Base-by-base conservation (phyloP, 2,888 invertebrate species). In the Lymantria dispar region DNA sequence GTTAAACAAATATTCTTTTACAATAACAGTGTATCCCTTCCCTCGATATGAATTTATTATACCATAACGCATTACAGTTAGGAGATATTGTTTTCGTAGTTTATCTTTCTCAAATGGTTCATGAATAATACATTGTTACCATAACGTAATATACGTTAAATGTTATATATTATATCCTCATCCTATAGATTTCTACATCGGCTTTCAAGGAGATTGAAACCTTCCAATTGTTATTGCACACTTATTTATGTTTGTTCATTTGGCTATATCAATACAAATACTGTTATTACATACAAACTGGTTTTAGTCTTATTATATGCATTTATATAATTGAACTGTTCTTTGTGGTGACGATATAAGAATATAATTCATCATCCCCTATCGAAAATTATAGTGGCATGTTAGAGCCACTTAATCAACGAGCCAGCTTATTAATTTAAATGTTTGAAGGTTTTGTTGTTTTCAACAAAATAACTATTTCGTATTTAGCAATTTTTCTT, bases 141-240 rank as follows among this genome's bases (percentile, higher is more conserved):
- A 72, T 77, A 69, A 67, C 60, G 66, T 63, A 69, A 66, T 66
- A 63, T 66, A 60, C 54, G 60, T 60, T 63, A 68, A 71, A 70
- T 64, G 68, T 68, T 67, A 67, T 73, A 70, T 66, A 48, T 46
- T 48, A 29, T 15, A 12, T 38, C 12, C n/a, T 38, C 12, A n/a
- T 52, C 37, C 30, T 72, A 59, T 61, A 58, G 64, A 45, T 54
- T 58, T 51, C 36, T 48, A 46, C 37, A 31, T 72, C 71, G 69
- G 83, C 85, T 85, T 83, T 85, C 78, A 85, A 74, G 72, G 60
- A 78, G 73, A 85, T 85, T 85, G 83, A 80, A 83, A 74, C 66
- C 66, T 67, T 68, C 60, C 58, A 63, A 72, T 76, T 74, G 74
- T 74, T 77, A 73, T 75, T 74, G 59, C 61, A 58, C 63, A 62